Conservation (phyloP, 2,113 vertebrate genomes). For the Seriola dumerili region DNA sequence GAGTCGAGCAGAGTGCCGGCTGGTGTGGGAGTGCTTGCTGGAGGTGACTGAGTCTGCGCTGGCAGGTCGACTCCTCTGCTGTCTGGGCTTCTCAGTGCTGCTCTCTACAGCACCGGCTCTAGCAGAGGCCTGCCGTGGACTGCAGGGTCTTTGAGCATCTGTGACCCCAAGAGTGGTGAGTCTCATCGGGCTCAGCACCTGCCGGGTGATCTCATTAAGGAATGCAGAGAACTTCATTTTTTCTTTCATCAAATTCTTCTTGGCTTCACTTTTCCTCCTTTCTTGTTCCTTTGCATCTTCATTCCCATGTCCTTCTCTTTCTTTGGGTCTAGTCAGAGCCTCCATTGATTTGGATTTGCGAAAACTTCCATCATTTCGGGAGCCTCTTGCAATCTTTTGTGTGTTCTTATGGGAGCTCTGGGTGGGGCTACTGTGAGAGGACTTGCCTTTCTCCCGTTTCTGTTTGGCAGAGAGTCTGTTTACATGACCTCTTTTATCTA, state of each 20-base stretch:
- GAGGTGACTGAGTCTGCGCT: constrained; percentile 70
- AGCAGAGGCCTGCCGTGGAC: constrained; percentile 29
- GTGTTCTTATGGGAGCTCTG: constrained; percentile 65
- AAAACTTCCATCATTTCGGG: constrained; percentile 61
- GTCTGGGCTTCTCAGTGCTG: constrained; percentile 41
- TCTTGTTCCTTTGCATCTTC: constrained; percentile 63
- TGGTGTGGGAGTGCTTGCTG: constrained; percentile 56
- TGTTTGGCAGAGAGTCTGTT: constrained; percentile 55
- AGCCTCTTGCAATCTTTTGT: neutral
- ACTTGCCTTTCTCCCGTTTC: constrained; percentile 35
- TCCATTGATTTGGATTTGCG: constrained; percentile 87
- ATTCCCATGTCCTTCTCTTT: constrained; percentile 43
- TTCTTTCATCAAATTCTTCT: constrained; percentile 79
- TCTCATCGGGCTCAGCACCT: constrained; percentile 87
- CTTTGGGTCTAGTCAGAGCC: constrained; percentile 69
- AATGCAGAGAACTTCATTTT: constrained; percentile 88
- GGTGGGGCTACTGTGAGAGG: constrained; percentile 6
- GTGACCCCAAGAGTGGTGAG: constrained; percentile 85
- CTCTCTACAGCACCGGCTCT: constrained; percentile 52
- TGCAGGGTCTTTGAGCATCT: constrained; percentile 59
- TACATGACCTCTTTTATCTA: constrained; percentile 45
- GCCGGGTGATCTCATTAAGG: constrained; percentile 88
- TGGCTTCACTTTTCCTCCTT: constrained; percentile 69
- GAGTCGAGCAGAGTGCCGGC: constrained; percentile 48
- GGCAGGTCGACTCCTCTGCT: constrained; percentile 36